Base-by-base conservation (phyloP, 2,113 vertebrate species). In the Urocitellus parryii region DNA sequence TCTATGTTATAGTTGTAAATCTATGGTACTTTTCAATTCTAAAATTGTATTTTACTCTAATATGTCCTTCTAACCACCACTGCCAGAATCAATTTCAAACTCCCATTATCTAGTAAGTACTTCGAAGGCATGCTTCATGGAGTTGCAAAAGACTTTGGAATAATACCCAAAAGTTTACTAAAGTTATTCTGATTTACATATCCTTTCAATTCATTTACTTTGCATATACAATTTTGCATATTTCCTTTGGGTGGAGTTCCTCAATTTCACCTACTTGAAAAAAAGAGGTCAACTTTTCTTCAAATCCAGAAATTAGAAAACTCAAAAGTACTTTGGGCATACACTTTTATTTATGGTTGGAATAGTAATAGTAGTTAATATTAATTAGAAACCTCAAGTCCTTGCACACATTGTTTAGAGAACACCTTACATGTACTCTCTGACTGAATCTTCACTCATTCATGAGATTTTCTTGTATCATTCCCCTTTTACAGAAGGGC, bases 81-180 rank as follows among this genome's bases (percentile, higher is more conserved):
- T 39, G 42, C 34, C 67, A 68, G 79, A 74, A 80, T 58, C 61
- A 93, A 37, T 32, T 89, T 39, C 22, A 80, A 73, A 81, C 32
- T 84, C 80, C 63, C 27, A 2, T 53, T 63, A 27, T 37, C 34
- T 63, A 16, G 27, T 58, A 90, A 63, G 34, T 80, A 14, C 63
- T 87, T 91, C 74, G 14, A 68, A 84, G 32, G 3, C 45, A 96
- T 24, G 29, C n/a, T 88, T 73, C 63, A 37, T 11, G 37, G 34
- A 94, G n/a, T 58, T 92, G 51, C 8, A 68, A 89, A 96, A 93
- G 5, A 48, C 37, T 53, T 83, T 25, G 42, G 37, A 95, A 81
- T 58, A 37, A 45, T 37, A 74, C 9, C 4, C 37, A 82, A 37
- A 4, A 56, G 12, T 93, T 95, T 78, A 68, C 22, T 72, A 90